These are phyloP conservation scores for Drosophila pectinifera DNA, from an alignment of 1,140 invertebrate genomes.

Conservation along the genomic window DNA sequence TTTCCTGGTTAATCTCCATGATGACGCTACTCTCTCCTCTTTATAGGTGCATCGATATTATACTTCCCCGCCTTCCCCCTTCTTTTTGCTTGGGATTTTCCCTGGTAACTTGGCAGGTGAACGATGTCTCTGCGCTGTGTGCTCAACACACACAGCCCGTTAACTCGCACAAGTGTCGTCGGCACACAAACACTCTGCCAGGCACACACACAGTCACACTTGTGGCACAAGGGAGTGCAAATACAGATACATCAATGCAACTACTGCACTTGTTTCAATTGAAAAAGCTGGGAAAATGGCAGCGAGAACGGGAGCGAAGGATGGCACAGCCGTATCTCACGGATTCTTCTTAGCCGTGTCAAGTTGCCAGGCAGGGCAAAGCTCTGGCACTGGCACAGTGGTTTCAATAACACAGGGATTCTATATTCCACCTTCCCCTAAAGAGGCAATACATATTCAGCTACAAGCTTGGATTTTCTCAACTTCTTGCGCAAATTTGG, in stretches of 20 bases:
- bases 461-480: neutral
- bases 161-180: conserved; percentile 50
- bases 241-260: conserved; percentile 51
- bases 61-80: conserved; percentile 17
- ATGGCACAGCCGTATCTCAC: conserved; percentile 8
- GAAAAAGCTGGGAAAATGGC: conserved; percentile 3
- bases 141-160: conserved; percentile 53
- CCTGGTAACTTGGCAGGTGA: conserved; percentile 58
- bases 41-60: conserved; percentile 60
- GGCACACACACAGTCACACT: conserved; percentile 10
- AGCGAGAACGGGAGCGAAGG: neutral
- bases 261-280: conserved; percentile 42
- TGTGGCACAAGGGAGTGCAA: conserved; percentile 27
- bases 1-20: conserved; percentile 15
- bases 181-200: conserved; percentile 30
- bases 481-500: neutral
- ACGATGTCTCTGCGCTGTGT: conserved; percentile 48
- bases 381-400: conserved; percentile 5
- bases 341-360: conserved; percentile 24
- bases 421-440: neutral
- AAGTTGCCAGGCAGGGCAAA: neutral
- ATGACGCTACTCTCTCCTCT: conserved; percentile 3
- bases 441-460: neutral
- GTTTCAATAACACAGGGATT: neutral
- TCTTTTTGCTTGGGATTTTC: conserved; percentile 19